A percentile compares a stretch with the other conserved stretches of the same genome.
Conservation (phyloP, 1,140 invertebrate genomes). For the Whitmania pigra region DNA sequence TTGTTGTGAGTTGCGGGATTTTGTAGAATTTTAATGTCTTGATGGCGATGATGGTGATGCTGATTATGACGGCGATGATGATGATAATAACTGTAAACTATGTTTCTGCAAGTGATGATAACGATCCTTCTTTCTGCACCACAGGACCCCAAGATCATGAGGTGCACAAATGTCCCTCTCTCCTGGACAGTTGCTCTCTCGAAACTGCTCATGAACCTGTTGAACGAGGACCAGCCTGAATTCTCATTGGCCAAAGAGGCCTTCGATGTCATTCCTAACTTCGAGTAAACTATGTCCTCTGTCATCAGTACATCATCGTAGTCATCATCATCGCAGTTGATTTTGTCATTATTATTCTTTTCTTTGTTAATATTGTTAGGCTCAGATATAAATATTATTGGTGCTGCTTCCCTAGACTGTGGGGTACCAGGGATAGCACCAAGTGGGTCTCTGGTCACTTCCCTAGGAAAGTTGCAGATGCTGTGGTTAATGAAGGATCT, state of each 20-base stretch:
- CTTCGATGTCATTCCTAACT: too few relatives aligned
- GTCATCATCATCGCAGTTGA: too few relatives aligned
- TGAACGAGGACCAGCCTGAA: slow-evolving; percentile 33
- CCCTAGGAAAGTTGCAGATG: slow-evolving; percentile 76
- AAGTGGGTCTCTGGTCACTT: slow-evolving; percentile 78
- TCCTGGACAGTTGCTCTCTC: slow-evolving; percentile 30
- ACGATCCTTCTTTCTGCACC: slow-evolving; percentile 13
- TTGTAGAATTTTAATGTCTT: too few relatives aligned
- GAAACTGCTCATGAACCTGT: slow-evolving; percentile 31
- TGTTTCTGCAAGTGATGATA: background rate
- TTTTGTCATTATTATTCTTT: too few relatives aligned
- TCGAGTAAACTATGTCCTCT: too few relatives aligned
- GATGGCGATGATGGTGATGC: too few relatives aligned
- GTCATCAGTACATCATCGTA: too few relatives aligned
- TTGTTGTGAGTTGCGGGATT: too few relatives aligned
- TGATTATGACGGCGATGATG: too few relatives aligned
- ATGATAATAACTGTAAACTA: too few relatives aligned
- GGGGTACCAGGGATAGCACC: slow-evolving; percentile 88
- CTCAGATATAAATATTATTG: too few relatives aligned
- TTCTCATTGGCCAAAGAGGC: slow-evolving; percentile 29
- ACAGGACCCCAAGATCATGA: slow-evolving; percentile 32
- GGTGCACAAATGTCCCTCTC: slow-evolving; percentile 28
- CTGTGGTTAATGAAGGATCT: slow-evolving; percentile 27
- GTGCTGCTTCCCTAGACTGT: slow-evolving; percentile 89
- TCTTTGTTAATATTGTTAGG: too few relatives aligned